Evolutionary conservation across 2,888 invertebrate genomes (phyloP).

Genomic region (Acanthosepion lycidas): DNA sequence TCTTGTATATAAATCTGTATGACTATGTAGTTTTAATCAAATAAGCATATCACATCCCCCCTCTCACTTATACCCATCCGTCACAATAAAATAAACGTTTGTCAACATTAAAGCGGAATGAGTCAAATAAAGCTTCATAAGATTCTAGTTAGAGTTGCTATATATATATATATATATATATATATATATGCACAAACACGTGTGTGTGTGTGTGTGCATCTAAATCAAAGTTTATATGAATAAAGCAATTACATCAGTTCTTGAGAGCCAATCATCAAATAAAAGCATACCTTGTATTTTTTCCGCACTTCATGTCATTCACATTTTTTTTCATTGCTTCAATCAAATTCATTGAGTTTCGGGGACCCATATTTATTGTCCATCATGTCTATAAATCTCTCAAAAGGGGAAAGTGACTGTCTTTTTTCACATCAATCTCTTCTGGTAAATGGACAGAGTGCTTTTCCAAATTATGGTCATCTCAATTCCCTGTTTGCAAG

Average conservation of each 20-base stretch:
- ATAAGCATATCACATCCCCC: not conserved
- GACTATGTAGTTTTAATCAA: no score
- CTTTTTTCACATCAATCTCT: not conserved
- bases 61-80: no score
- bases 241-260: not conserved
- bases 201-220: not conserved
- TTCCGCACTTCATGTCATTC: not conserved
- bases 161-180: not conserved
- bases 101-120: no score
- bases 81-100: no score
- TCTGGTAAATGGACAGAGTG: not conserved
- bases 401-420: slow-evolving; percentile 6
- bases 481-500: not conserved
- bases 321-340: not conserved
- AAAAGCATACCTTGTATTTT: not conserved
- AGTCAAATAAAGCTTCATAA: no score
- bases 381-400: not conserved
- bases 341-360: not conserved
- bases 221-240: not conserved
- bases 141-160: no score
- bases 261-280: not conserved
- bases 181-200: not conserved
- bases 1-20: no score
- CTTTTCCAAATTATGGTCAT: not conserved
- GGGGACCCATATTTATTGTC: not conserved